Conservation (phyloP, 2,888 invertebrate species). For the Melipona beecheii region DNA sequence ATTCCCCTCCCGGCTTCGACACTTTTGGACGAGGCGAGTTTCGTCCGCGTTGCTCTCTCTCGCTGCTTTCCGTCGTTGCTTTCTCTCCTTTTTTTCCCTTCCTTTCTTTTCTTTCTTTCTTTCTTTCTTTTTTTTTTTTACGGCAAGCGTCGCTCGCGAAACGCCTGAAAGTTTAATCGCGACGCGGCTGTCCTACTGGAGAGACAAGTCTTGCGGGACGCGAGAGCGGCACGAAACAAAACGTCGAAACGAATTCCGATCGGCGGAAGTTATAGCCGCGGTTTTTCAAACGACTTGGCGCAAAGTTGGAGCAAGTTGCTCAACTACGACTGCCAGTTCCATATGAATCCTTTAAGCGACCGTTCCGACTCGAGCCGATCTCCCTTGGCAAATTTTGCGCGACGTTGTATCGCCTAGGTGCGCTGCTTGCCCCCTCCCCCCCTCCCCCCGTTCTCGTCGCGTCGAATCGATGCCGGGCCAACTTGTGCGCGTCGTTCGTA, state of each 20-base stretch:
- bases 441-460: not conserved
- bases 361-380: not conserved
- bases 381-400: conserved; percentile 18
- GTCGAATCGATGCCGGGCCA: conserved; percentile 2
- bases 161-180: conserved; percentile 13
- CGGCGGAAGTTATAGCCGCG: conserved; percentile 17
- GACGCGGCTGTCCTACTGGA: not conserved
- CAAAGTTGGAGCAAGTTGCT: conserved; percentile 15
- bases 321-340: conserved; percentile 11
- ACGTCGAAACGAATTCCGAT: conserved; percentile 8
- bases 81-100: no score
- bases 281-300: conserved; percentile 17
- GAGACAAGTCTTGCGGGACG: not conserved
- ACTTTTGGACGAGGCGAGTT: not conserved
- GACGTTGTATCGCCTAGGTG: not conserved
- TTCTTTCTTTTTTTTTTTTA: no score
- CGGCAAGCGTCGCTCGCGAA: not conserved
- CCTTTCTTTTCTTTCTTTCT: no score
- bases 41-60: not conserved
- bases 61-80: no score
- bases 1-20: conserved; percentile 12
- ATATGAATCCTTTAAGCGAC: conserved; percentile 33
- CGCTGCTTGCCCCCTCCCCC: not conserved
- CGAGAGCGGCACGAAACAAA: not conserved
- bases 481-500: not conserved